Conservation (phyloP, 2,797 vertebrate genomes). For the Neosilurus mollespiculum region DNA sequence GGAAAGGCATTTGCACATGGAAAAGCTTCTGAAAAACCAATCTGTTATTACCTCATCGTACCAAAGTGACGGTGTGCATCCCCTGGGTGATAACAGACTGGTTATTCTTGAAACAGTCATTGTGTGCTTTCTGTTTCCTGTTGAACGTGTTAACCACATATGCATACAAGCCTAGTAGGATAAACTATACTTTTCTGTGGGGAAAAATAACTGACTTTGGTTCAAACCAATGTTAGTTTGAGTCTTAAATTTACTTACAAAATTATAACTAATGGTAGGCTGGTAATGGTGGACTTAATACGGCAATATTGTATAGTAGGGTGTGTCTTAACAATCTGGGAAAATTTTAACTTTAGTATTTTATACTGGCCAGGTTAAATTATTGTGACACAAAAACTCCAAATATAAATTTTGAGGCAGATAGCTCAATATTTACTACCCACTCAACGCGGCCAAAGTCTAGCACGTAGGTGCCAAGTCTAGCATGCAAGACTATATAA, state of each 20-base stretch:
- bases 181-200: background rate
- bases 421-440: no score
- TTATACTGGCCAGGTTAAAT: no score
- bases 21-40: constrained; percentile 48
- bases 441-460: no score
- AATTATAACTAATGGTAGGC: background rate
- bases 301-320: background rate
- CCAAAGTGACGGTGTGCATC: constrained; percentile 32
- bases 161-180: background rate
- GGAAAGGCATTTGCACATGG: constrained; percentile 36
- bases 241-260: background rate
- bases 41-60: constrained; percentile 32
- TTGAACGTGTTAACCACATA: background rate
- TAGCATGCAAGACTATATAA: no score
- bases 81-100: background rate
- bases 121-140: background rate
- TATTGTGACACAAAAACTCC: no score
- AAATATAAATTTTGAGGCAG: no score
- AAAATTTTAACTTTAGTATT: no score
- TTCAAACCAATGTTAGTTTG: background rate
- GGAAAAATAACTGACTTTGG: background rate
- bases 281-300: background rate
- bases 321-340: no score
- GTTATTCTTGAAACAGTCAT: background rate
- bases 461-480: no score